Evolutionary conservation across 30 jellyfish, hydroid and myxozoan genomes (phyloP).

Genomic region (Hydra vulgaris): DNA sequence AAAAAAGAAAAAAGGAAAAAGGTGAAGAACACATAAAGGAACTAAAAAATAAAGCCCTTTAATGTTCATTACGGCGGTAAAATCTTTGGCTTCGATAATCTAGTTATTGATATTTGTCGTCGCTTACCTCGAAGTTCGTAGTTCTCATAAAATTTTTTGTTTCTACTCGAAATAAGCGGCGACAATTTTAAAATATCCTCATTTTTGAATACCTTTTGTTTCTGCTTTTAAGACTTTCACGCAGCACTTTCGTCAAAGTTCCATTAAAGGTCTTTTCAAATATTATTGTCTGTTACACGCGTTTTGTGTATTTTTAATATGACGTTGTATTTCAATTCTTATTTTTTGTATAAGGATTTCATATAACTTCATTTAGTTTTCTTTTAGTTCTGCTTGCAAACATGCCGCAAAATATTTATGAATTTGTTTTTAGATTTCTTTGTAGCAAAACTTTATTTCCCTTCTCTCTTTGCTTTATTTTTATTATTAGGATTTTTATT

Average conservation of each 20-base stretch:
- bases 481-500: no score
- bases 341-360: not conserved
- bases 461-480: no score
- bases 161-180: not conserved
- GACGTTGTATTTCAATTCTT: not conserved
- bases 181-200: not conserved
- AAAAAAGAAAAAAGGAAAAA: conserved; percentile 41
- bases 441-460: no score
- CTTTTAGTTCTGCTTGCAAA: not conserved
- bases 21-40: conserved; percentile 27
- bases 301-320: not conserved
- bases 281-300: not conserved
- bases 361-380: not conserved
- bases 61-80: not conserved
- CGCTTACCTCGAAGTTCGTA: not conserved
- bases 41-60: conserved; percentile 5
- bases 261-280: not conserved
- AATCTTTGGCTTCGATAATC: not conserved
- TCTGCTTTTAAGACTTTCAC: not conserved
- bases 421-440: no score
- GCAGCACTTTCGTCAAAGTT: not conserved
- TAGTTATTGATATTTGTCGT: not conserved
- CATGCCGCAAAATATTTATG: not conserved
- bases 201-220: not conserved
- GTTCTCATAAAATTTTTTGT: not conserved